phyloP scores from a whole-genome alignment of 2,113 vertebrate species.

The Gopherus flavomarginatus region DNA sequence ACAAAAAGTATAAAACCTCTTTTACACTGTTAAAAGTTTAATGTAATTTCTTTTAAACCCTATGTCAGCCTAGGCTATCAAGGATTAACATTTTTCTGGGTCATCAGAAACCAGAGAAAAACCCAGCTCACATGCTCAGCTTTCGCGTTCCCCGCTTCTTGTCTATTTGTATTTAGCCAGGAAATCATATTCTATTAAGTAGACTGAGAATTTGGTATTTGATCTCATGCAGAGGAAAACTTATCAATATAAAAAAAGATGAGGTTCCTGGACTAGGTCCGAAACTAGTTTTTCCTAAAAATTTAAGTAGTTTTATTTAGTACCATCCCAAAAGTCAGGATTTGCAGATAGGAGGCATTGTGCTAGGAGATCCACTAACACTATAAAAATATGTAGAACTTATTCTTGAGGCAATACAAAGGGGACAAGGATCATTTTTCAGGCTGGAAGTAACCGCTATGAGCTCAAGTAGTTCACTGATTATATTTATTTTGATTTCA shows the following conservation, averaged over 20 bases:
- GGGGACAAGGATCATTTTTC: neutral
- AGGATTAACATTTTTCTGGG: constrained; percentile 31
- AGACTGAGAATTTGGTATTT: too few species aligned
- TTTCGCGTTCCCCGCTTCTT: neutral
- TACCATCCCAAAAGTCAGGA: neutral
- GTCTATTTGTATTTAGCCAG: neutral
- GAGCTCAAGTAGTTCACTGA: neutral
- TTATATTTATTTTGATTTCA: neutral
- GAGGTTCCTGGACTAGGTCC: neutral
- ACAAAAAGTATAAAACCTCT: neutral
- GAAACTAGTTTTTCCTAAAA: neutral
- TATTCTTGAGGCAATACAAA: neutral
- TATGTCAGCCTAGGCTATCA: constrained; percentile 11
- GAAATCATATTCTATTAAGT: neutral
- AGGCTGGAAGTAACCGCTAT: neutral
- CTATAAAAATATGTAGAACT: neutral
- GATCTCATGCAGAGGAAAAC: neutral
- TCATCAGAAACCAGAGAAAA: constrained; percentile 26
- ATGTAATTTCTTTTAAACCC: constrained; percentile 14
- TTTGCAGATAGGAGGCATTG: neutral
- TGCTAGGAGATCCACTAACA: neutral
- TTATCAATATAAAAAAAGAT: neutral
- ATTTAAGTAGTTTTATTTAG: neutral
- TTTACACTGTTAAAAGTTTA: neutral
- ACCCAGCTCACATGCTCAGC: neutral